Base-by-base conservation (phyloP, 2,113 vertebrate genomes). In the Myocastor coypus region DNA sequence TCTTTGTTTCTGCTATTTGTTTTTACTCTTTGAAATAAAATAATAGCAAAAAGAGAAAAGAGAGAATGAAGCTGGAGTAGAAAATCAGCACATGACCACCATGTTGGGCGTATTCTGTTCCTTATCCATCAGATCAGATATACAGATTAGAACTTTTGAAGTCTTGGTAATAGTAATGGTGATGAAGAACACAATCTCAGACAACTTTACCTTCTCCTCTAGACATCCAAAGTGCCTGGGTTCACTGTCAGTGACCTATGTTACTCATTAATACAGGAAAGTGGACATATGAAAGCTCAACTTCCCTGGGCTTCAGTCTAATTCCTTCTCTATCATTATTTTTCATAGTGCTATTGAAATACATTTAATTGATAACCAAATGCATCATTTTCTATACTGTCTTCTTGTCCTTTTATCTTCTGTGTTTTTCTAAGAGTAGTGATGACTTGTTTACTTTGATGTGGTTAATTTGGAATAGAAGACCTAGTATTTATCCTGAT, bases 391-490 rank as follows among this genome's bases (percentile, higher is more conserved):
- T 96, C 92, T 88, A 10, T 75, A 88, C 86, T 92, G 64, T 55
- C 84, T 84, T 90, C 91, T 92, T 92, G 69, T 88, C 63, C 91
- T 87, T 90, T 87, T 88, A 57, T 96, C 91, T 89, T 81, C 61
- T 75, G 24, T 87, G 75, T 96, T 89, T 95, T 95, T 93, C 46
- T 88, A 96, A 93, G 90, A 81, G 77, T 55, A 34, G n/a, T 68
- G 59, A 22, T 68, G 64, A 20, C 64, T 14, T 96, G 66, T 95
- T 97, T 96, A 92, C 83, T 96, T 97, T 90, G 84, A 92, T 93
- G 90, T 2, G 85, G 94, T 97, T 96, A 92, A 83, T 96, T 93
- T 97, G 90, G 82, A 95, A 86, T 90, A 80, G 96, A 66, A 97
- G 46, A 92, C 77, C 91, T 77, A 82, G 61, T 78, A 88, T 92